phyloP scores from a whole-genome alignment of 2,113 vertebrate species.

The Aptenodytes patagonicus region DNA sequence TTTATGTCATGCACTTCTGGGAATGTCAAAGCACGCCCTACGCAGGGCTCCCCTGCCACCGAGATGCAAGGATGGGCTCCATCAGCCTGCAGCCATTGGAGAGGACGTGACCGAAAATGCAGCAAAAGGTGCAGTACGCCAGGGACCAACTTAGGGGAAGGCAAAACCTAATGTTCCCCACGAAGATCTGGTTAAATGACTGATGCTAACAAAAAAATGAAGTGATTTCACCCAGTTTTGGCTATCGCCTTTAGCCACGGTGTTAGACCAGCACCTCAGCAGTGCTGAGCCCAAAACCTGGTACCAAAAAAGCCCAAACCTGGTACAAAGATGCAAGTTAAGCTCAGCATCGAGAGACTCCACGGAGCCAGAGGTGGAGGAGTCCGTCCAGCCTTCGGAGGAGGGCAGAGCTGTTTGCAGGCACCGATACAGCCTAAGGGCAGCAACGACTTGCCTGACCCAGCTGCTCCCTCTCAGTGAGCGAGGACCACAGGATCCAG shows the following conservation, averaged over 20 bases:
- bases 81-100: rapidly evolving
- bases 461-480: background rate
- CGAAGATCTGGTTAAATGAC: background rate
- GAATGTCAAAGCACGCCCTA: background rate
- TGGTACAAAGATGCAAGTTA: background rate
- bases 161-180: background rate
- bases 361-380: rapidly evolving
- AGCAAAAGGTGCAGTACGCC: background rate
- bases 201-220: background rate
- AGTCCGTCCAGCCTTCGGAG: background rate
- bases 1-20: background rate
- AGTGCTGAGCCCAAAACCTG: background rate
- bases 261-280: background rate
- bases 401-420: background rate
- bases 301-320: background rate
- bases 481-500: background rate
- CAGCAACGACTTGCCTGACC: background rate
- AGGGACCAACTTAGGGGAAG: background rate
- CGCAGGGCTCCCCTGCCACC: background rate
- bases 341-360: background rate
- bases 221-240: background rate
- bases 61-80: background rate
- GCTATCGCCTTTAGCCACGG: background rate
- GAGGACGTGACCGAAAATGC: background rate
- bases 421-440: background rate